phyloP scores from a whole-genome alignment of 2,888 invertebrate species.

The Thera obeliscata region DNA sequence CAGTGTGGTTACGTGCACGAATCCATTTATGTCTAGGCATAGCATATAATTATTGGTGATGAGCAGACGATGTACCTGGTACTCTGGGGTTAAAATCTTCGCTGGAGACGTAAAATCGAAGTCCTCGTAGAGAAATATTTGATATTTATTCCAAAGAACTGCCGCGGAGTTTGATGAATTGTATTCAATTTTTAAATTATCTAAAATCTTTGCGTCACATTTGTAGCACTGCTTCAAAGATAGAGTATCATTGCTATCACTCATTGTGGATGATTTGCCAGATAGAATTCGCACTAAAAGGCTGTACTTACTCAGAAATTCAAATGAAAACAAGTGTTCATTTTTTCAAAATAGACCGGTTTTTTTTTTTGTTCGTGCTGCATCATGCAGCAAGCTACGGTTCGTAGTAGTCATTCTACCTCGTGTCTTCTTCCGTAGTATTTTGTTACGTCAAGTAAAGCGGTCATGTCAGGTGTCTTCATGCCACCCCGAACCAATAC shows the following conservation, averaged over 20 bases:
- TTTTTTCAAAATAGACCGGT: too few species aligned
- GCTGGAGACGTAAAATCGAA: conserved; percentile 50
- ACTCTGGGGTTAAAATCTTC: conserved; percentile 58
- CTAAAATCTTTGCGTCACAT: conserved; percentile 49
- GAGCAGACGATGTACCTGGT: conserved; percentile 56
- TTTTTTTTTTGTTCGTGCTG: too few species aligned
- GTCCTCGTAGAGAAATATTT: conserved; percentile 68
- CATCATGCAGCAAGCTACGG: too few species aligned
- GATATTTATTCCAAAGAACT: conserved; percentile 72
- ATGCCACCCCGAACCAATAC: too few species aligned
- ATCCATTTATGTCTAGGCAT: conserved; percentile 61
- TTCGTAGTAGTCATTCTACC: too few species aligned
- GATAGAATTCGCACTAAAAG: conserved; percentile 1
- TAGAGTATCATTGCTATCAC: conserved; percentile 41
- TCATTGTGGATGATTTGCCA: conserved; percentile 45
- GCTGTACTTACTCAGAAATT: not conserved
- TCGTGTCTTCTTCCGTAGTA: too few species aligned
- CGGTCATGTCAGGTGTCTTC: too few species aligned
- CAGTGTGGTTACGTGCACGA: conserved; percentile 58
- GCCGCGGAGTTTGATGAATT: conserved; percentile 51
- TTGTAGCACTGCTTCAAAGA: conserved; percentile 55
- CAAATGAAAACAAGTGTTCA: too few species aligned
- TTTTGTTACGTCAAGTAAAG: too few species aligned
- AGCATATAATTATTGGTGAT: conserved; percentile 59
- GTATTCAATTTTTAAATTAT: conserved; percentile 58